phyloP scores from a whole-genome alignment of 2,113 vertebrate genomes.

The Xiphophorus maculatus region DNA sequence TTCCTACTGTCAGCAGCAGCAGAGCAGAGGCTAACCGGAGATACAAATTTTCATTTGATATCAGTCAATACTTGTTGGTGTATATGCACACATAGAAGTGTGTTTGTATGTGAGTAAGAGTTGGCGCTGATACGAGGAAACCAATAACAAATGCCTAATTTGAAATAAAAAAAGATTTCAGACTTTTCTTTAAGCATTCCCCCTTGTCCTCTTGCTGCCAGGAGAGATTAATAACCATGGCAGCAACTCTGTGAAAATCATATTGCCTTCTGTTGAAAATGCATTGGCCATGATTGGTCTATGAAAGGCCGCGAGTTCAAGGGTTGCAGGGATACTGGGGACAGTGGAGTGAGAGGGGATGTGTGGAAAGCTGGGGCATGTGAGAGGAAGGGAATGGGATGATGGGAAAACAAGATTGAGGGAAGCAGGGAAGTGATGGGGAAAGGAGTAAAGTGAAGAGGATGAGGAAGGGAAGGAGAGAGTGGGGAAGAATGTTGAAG shows the following conservation, averaged over 20 bases:
- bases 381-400: conserved; percentile 76
- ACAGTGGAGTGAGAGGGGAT: conserved; percentile 70
- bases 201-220: conserved; percentile 16
- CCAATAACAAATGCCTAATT: conserved; percentile 36
- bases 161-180: conserved; percentile 19
- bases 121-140: conserved; percentile 35
- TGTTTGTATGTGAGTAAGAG: conserved; percentile 27
- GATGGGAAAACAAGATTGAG: conserved; percentile 83
- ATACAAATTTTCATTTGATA: conserved; percentile 60
- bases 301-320: conserved; percentile 80
- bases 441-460: conserved; percentile 79
- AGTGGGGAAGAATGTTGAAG: conserved; percentile 76
- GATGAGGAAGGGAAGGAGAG: conserved; percentile 72
- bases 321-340: conserved; percentile 77
- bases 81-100: conserved; percentile 8
- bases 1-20: conserved; percentile 40
- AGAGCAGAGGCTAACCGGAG: conserved; percentile 53
- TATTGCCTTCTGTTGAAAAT: conserved; percentile 74
- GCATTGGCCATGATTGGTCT: conserved; percentile 65
- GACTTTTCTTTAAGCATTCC: conserved; percentile 31
- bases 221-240: conserved; percentile 52
- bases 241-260: conserved; percentile 53
- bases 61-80: conserved; percentile 41
- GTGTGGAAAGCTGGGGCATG: conserved; percentile 75
- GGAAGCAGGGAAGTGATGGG: conserved; percentile 84